Evolutionary conservation across 1,140 invertebrate genomes (phyloP), one percentile per base, ranked within the genome.

Genomic region (Daktulosphaira vitifoliae): DNA sequence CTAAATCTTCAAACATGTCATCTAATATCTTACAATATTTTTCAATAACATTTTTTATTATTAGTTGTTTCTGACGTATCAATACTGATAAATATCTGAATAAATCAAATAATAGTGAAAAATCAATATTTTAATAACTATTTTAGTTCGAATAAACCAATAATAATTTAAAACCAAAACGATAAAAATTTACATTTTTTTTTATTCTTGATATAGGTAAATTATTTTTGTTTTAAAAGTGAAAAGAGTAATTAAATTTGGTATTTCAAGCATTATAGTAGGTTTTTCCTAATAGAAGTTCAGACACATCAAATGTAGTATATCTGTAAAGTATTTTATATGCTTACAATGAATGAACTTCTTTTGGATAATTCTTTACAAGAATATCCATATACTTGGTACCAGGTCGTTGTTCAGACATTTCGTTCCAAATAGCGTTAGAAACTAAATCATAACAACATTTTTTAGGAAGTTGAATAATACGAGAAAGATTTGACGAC

Each of bases 21-120:
- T 59, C 54, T 4, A 46, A 59, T 25, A 59, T 29, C 23, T 59
- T 59, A 26, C 39, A 59, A 44, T 59, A 59, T 46, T 46, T 59
- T 25, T 7, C 20, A 59, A 23, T 23, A 20, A 46, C 25, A 29
- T 2, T 59, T 7, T 1, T 46, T 8, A 44, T 42, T 46, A 46
- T 15, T 2, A n/a, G 16, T 29, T 46, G 37, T 26, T 59, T 59
- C 44, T 59, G 39, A 13, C 22, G n/a, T n/a, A 46, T 16, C 20
- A 59, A 44, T n/a, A 59, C 39, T 8, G 39, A 4, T 2, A 59
- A 59, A 54, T 54, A 54, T 39, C 33, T 39, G 8, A 38, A 37
- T n/a, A n/a, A n/a, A n/a, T n/a, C n/a, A n/a, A n/a, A n/a, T n/a
- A n/a, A n/a, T n/a, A n/a, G n/a, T n/a, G n/a, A n/a, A n/a, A n/a